Evolutionary conservation across 2,888 invertebrate genomes (phyloP).

Genomic region (Tineola bisselliella): DNA sequence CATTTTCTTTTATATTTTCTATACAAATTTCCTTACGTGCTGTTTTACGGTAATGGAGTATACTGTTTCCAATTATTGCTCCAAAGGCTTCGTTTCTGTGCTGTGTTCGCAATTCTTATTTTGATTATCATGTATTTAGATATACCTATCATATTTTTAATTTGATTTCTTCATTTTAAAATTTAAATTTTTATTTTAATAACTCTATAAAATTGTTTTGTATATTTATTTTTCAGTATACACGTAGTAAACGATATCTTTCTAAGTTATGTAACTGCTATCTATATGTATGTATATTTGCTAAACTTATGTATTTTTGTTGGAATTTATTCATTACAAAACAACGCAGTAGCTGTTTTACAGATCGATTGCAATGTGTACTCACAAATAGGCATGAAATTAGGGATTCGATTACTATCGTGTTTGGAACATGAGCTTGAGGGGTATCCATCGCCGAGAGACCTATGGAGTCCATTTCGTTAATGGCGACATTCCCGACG

Average conservation of each 20-base stretch:
- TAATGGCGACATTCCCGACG: constrained; percentile 35
- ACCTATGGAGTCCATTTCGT: constrained; percentile 26
- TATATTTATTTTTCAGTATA: no score
- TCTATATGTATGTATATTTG: no score
- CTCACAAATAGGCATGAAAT: constrained; percentile 15
- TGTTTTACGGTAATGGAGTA: background rate
- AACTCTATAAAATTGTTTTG: background rate
- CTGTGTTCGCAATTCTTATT: background rate
- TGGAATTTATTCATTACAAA: no score
- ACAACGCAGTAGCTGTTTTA: no score
- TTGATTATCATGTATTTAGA: no score
- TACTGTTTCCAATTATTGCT: background rate
- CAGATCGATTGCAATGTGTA: no score
- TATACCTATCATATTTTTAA: no score
- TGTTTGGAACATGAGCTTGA: constrained; percentile 14
- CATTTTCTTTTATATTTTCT: background rate
- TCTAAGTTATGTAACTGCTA: no score
- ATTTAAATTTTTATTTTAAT: background rate
- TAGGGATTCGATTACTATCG: constrained; percentile 24
- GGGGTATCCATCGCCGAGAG: constrained; percentile 14
- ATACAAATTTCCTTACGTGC: background rate
- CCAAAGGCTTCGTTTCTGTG: background rate
- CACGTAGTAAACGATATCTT: no score
- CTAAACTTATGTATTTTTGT: no score
- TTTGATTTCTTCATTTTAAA: no score